Conservation (phyloP, 2,888 invertebrate species). For the Masnerella sp. region DNA sequence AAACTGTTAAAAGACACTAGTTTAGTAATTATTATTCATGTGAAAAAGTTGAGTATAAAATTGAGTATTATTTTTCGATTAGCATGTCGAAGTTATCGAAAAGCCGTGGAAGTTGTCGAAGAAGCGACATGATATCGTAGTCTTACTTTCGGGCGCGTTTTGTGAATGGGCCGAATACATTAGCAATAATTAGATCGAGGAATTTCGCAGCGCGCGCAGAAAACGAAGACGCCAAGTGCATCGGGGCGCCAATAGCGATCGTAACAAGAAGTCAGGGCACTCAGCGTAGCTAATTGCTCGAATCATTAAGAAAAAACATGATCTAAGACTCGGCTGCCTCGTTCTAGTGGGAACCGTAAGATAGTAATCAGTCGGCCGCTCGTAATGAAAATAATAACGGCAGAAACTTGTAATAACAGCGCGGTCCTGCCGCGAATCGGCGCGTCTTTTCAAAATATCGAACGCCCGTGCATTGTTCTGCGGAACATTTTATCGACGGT, state of each 20-base stretch:
- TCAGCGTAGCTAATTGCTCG: slow-evolving; percentile 78
- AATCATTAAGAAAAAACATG: slow-evolving; percentile 78
- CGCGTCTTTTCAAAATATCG: slow-evolving; percentile 29
- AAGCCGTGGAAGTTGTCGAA: too few species aligned
- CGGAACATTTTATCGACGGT: slow-evolving; percentile 37
- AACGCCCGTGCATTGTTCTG: slow-evolving; percentile 22
- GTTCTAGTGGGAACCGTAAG: slow-evolving; percentile 72
- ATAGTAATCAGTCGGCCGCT: slow-evolving; percentile 72
- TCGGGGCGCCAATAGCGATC: slow-evolving; percentile 64
- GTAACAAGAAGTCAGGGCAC: slow-evolving; percentile 75
- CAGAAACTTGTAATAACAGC: slow-evolving; percentile 67
- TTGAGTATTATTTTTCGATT: too few species aligned
- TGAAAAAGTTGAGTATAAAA: too few species aligned
- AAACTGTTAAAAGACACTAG: too few species aligned
- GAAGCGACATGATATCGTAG: too few species aligned
- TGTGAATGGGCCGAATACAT: slow-evolving; percentile 42
- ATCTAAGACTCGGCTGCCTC: slow-evolving; percentile 67
- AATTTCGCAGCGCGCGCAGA: slow-evolving; percentile 47
- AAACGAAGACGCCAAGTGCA: slow-evolving; percentile 49
- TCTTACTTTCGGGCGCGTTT: slow-evolving; percentile 41
- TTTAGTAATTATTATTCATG: too few species aligned
- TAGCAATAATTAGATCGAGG: slow-evolving; percentile 37
- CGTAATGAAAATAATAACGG: slow-evolving; percentile 77
- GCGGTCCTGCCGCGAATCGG: slow-evolving; percentile 56
- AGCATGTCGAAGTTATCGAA: too few species aligned